Evolutionary conservation across 2,113 vertebrate genomes (phyloP).

Genomic region (Poicephalus gulielmi): DNA sequence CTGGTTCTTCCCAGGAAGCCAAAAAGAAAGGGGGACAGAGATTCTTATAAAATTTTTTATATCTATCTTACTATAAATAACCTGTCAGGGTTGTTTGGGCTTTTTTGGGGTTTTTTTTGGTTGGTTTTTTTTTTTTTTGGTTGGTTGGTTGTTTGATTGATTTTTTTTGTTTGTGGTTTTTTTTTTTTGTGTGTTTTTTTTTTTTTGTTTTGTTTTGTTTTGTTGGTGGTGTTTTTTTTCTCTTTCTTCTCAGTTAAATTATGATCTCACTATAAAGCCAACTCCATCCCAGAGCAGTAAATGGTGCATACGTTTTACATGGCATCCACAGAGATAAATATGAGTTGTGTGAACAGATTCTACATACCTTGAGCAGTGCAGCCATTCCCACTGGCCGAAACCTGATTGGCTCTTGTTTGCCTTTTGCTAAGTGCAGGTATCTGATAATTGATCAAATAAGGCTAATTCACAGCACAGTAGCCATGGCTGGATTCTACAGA

Average conservation of each 20-base stretch:
- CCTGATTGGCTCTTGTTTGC: constrained; percentile 74
- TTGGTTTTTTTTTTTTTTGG: neutral
- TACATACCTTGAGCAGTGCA: constrained; percentile 16
- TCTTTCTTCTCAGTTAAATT: constrained; percentile 54
- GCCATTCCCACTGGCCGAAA: constrained; percentile 48
- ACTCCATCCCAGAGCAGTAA: constrained; percentile 69
- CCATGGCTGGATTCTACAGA: constrained; percentile 66
- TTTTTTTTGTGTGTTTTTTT: neutral
- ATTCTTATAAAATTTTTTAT: constrained; percentile 75
- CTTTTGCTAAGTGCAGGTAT: constrained; percentile 73
- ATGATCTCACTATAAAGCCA: constrained; percentile 71
- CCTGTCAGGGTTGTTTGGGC: neutral
- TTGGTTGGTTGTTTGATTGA: neutral
- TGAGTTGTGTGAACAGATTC: constrained; percentile 19
- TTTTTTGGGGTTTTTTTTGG: neutral
- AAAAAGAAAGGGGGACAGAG: constrained; percentile 68
- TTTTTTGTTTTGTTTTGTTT: neutral
- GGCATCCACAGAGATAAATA: constrained; percentile 56
- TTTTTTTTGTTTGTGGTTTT: neutral
- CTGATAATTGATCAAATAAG: constrained; percentile 73
- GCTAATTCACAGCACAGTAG: constrained; percentile 72
- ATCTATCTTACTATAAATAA: constrained; percentile 74
- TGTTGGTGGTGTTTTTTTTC: neutral
- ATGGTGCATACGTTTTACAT: constrained; percentile 59
- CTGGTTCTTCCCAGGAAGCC: constrained; percentile 69